These are phyloP conservation scores for Platyrinchus mystaceus DNA, from an alignment of 2,797 vertebrate genomes.

Conservation along the genomic window DNA sequence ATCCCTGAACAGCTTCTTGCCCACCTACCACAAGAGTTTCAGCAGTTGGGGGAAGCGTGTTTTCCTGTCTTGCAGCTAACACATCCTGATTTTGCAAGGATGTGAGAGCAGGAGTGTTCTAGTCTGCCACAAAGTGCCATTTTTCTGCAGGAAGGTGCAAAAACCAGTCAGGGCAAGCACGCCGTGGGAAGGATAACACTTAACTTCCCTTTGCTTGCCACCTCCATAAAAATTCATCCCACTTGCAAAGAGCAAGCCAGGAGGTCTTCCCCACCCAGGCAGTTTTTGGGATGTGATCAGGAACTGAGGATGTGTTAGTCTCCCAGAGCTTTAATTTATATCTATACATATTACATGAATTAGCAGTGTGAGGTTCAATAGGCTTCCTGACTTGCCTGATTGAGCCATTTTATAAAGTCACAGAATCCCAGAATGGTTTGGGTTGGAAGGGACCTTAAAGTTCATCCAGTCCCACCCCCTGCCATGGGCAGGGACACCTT, in stretches of 20 bases:
- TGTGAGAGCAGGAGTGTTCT: not conserved
- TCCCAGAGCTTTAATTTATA: not conserved
- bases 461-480: not conserved
- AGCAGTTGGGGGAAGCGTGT: not conserved
- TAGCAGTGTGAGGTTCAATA: not conserved
- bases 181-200: not conserved
- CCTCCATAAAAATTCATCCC: not conserved
- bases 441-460: not conserved
- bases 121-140: not conserved
- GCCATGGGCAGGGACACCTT: not conserved
- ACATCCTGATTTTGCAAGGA: not conserved
- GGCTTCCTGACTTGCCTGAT: not conserved
- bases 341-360: rapidly evolving
- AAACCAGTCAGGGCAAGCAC: not conserved
- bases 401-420: not conserved
- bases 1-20: not conserved
- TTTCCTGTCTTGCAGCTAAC: not conserved
- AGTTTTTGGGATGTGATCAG: not conserved
- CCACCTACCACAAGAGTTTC: not conserved
- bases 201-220: not conserved
- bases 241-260: not conserved
- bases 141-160: not conserved
- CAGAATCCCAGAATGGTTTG: not conserved
- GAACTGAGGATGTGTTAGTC: not conserved
- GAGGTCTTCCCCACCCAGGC: not conserved